A percentile compares a stretch with the other conserved stretches of the same genome.
Conservation (phyloP, 1,140 invertebrate species). For the Apolygus lucorum region DNA sequence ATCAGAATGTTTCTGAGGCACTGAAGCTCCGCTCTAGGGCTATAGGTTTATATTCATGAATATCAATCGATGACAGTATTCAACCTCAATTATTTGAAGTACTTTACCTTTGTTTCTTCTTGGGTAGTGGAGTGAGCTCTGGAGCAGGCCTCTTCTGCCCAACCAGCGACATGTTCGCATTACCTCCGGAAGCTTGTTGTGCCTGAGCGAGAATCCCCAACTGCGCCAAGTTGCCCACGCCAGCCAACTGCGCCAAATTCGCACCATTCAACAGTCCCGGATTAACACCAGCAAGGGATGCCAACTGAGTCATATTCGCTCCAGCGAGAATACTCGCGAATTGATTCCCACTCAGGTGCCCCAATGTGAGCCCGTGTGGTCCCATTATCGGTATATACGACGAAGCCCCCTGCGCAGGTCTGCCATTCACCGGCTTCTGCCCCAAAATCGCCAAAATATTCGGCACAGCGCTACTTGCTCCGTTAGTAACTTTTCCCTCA, state of each 20-base stretch:
- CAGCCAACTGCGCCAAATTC: no score
- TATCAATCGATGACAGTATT: neutral
- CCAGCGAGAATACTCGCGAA: neutral
- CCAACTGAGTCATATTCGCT: neutral
- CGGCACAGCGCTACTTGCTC: neutral
- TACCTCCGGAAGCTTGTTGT: neutral
- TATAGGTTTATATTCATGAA: neutral
- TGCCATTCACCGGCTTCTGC: neutral
- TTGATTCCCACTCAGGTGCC: neutral
- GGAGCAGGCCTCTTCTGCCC: neutral
- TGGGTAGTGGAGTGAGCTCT: neutral
- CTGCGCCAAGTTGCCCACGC: no score
- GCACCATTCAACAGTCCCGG: no score
- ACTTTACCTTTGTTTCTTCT: slow-evolving; percentile 2
- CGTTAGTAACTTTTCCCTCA: neutral
- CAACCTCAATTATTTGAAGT: neutral
- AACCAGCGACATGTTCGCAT: neutral
- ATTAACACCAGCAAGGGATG: no score
- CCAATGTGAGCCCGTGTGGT: neutral
- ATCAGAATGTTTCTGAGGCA: neutral
- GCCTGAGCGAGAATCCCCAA: neutral
- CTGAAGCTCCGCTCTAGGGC: neutral
- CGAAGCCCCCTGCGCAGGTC: neutral
- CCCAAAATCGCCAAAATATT: neutral
- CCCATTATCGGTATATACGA: neutral